Evolutionary conservation across 2,888 invertebrate species (phyloP).

Genomic region (Gnatocerus cornutus): DNA sequence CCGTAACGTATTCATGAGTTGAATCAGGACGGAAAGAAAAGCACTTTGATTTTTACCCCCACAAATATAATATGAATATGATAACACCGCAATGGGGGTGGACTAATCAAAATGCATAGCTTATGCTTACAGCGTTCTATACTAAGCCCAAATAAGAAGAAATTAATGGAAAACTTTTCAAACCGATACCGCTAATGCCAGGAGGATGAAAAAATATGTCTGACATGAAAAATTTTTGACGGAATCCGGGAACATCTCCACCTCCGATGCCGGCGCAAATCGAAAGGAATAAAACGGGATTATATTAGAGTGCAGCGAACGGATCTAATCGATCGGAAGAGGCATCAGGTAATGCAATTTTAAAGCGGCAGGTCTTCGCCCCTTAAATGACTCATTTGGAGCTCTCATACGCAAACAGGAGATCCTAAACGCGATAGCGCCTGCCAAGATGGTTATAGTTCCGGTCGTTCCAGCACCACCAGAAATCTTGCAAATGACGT

Average conservation of each 20-base stretch:
- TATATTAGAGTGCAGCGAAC: conserved; percentile 48
- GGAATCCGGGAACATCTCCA: background rate
- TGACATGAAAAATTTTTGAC: conserved; percentile 1
- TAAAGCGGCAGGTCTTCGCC: conserved; percentile 40
- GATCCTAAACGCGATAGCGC: conserved; percentile 6
- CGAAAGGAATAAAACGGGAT: conserved; percentile 50
- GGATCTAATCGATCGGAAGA: conserved; percentile 49
- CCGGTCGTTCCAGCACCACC: conserved; percentile 15
- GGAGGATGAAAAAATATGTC: conserved; percentile 15
- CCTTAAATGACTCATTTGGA: conserved; percentile 44
- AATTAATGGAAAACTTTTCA: conserved; percentile 60
- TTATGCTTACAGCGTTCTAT: conserved; percentile 63
- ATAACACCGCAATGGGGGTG: conserved; percentile 66
- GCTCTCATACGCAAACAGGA: conserved; percentile 35
- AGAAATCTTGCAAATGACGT: conserved; percentile 40
- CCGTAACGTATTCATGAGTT: conserved; percentile 67
- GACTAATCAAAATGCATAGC: conserved; percentile 71
- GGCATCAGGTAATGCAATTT: conserved; percentile 49
- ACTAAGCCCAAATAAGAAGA: conserved; percentile 66
- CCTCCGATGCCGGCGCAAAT: conserved; percentile 33
- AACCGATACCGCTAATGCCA: conserved; percentile 37
- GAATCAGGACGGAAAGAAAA: conserved; percentile 64
- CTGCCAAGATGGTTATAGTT: conserved; percentile 11
- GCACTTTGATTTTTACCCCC: conserved; percentile 71
- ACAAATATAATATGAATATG: conserved; percentile 70